Evolutionary conservation across 2,888 invertebrate genomes (phyloP).

Genomic region (Yponomeuta plumbellus): DNA sequence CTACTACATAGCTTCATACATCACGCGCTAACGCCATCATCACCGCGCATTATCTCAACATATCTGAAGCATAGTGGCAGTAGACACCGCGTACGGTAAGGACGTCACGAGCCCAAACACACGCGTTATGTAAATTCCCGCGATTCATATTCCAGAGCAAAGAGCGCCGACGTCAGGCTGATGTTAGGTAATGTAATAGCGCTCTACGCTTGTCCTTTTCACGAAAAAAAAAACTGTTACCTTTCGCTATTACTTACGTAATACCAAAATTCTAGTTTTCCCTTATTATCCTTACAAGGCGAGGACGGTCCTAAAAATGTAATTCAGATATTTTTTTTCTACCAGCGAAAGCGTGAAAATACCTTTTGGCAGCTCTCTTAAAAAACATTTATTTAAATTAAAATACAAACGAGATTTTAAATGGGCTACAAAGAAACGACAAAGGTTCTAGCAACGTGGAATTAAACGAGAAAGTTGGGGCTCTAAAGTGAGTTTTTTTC

Average conservation of each 20-base stretch:
- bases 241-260: neutral
- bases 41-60: neutral
- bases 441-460: neutral
- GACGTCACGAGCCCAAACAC: neutral
- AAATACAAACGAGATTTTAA: constrained; percentile 2
- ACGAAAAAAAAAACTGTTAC: neutral
- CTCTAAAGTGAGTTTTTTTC: constrained; percentile 12
- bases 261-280: too few relatives aligned
- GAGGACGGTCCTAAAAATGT: neutral
- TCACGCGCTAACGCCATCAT: neutral
- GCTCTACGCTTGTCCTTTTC: neutral
- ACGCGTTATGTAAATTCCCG: neutral
- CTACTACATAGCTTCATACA: neutral
- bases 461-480: constrained; percentile 1
- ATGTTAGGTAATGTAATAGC: neutral
- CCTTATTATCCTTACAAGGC: too few relatives aligned
- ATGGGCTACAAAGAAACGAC: neutral
- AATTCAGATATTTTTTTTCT: neutral
- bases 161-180: neutral
- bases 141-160: neutral
- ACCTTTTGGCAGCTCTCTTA: neutral
- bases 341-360: neutral
- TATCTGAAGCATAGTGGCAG: neutral
- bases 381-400: constrained; percentile 2
- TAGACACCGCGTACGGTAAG: neutral